phyloP scores from a whole-genome alignment of 2,888 invertebrate species.

The Oligia fasciuncula region DNA sequence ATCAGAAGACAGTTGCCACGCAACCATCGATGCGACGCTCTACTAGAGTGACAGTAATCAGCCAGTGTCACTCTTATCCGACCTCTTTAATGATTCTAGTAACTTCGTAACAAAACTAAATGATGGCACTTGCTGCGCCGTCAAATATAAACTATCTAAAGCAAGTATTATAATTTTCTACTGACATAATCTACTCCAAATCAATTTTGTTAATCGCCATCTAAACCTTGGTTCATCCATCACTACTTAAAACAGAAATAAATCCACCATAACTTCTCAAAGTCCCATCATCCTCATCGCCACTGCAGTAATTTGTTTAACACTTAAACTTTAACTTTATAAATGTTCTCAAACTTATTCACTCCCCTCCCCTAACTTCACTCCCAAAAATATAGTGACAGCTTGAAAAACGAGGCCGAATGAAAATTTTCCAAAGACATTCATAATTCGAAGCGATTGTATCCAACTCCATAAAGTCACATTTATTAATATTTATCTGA shows the following conservation, averaged over 20 bases:
- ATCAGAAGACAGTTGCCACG: too few species aligned
- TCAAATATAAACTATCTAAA: neutral
- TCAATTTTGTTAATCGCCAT: neutral
- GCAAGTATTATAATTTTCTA: neutral
- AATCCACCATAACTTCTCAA: conserved; percentile 9
- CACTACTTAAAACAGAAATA: neutral
- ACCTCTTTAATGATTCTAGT: neutral
- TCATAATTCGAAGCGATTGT: conserved; percentile 33
- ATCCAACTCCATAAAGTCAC: conserved; percentile 38
- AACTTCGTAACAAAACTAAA: neutral
- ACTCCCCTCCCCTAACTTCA: conserved; percentile 5
- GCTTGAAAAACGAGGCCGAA: conserved; percentile 40
- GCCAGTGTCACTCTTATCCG: neutral
- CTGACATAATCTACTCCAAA: neutral
- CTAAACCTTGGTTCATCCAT: neutral
- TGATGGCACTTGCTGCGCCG: neutral
- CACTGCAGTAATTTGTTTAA: conserved; percentile 46
- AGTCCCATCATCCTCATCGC: conserved; percentile 24
- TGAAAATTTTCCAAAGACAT: conserved; percentile 46
- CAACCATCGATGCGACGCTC: neutral
- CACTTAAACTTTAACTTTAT: conserved; percentile 45
- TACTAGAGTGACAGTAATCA: neutral
- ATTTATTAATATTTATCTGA: conserved; percentile 50
- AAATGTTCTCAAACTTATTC: conserved; percentile 46
- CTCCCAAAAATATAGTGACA: conserved; percentile 55